These are phyloP conservation scores for Leuciscus idus DNA, from an alignment of 2,113 vertebrate species.

Conservation along the genomic window DNA sequence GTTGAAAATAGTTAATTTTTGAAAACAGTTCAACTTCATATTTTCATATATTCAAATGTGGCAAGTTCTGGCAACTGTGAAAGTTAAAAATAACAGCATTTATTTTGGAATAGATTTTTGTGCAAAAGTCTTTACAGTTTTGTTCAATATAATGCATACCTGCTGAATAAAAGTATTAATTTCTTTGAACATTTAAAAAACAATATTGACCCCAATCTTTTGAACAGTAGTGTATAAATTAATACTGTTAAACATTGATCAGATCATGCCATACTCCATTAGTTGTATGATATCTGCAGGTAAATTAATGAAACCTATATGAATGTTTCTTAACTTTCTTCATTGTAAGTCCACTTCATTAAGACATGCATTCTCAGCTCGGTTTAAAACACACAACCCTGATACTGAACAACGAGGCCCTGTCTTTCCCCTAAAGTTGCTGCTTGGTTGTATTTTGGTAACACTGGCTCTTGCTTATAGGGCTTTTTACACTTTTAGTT, in stretches of 20 bases:
- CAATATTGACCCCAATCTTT: background rate
- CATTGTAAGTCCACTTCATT: background rate
- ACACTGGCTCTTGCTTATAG: conserved; percentile 16
- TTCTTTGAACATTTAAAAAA: background rate
- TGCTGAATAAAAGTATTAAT: background rate
- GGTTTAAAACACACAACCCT: background rate
- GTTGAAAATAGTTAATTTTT: too few relatives aligned
- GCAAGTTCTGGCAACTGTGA: background rate
- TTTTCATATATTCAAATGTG: too few relatives aligned
- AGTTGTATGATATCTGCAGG: background rate
- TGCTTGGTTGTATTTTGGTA: background rate
- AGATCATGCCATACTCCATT: background rate
- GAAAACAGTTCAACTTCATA: too few relatives aligned
- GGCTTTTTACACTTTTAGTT: conserved; percentile 65
- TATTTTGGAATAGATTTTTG: background rate
- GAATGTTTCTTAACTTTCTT: background rate
- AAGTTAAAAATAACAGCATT: background rate
- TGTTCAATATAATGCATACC: background rate
- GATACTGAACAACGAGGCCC: background rate
- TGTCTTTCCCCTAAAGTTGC: too few relatives aligned
- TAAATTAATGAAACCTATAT: background rate
- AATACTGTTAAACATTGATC: background rate
- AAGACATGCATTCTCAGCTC: too few relatives aligned
- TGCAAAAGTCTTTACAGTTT: background rate
- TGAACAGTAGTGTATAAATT: background rate